These are phyloP conservation scores for Opisthocomus hoazin DNA, from an alignment of 2,113 vertebrate genomes.

Conservation along the genomic window DNA sequence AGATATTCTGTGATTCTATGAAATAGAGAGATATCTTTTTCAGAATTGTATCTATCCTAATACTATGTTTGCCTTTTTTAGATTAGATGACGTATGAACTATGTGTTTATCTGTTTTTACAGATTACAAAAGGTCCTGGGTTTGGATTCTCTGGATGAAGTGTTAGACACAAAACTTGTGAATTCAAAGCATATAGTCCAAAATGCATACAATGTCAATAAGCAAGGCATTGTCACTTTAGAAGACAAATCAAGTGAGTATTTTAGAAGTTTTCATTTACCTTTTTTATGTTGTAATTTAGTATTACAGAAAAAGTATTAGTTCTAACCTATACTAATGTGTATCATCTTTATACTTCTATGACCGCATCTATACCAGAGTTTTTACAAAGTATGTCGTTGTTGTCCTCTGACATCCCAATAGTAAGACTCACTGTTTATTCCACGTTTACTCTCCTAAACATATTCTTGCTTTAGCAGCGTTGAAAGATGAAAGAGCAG, in stretches of 20 bases:
- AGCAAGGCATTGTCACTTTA: constrained; percentile 80
- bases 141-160: constrained; percentile 79
- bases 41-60: not conserved
- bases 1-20: not conserved
- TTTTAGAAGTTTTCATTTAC: not conserved
- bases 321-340: not conserved
- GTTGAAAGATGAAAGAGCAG: not conserved
- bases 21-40: not conserved
- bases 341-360: not conserved
- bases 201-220: constrained; percentile 81
- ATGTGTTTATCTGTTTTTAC: constrained; percentile 20
- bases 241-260: constrained; percentile 83
- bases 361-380: not conserved
- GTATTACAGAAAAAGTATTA: not conserved
- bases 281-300: not conserved
- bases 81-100: not conserved
- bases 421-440: not conserved
- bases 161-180: constrained; percentile 75
- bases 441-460: not conserved
- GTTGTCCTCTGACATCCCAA: not conserved
- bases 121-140: constrained; percentile 83
- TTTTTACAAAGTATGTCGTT: not conserved
- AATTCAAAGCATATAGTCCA: constrained; percentile 80
- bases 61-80: not conserved
- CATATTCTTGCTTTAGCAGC: not conserved